A percentile compares a stretch with the other conserved stretches of the same genome.
These are phyloP conservation scores for Colinus virginianus DNA, from an alignment of 2,113 vertebrate genomes.

Conservation along the genomic window DNA sequence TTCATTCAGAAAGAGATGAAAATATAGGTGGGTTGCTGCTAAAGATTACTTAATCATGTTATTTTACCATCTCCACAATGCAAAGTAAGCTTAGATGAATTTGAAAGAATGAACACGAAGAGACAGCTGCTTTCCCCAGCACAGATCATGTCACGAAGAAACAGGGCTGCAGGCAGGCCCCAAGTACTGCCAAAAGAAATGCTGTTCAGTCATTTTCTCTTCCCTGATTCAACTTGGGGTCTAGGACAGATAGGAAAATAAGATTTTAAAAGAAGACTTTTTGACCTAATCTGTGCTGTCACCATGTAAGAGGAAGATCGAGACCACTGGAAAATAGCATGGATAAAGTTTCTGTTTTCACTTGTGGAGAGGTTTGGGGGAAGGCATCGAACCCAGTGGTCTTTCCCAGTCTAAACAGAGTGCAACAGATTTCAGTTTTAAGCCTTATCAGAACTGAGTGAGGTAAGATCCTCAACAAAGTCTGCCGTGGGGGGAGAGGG, in stretches of 20 bases:
- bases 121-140: not conserved
- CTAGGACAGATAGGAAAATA: not conserved
- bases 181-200: not conserved
- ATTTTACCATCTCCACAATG: not conserved
- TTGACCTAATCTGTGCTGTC: not conserved
- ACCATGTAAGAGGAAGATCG: not conserved
- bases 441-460: rapidly evolving
- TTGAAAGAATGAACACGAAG: not conserved
- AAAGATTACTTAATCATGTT: not conserved
- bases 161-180: not conserved
- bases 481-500: not conserved
- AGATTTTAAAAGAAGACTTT: not conserved
- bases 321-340: not conserved
- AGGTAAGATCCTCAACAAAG: rapidly evolving
- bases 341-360: not conserved
- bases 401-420: not conserved
- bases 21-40: not conserved
- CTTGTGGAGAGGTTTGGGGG: not conserved
- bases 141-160: not conserved
- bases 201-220: not conserved
- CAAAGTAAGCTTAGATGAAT: not conserved
- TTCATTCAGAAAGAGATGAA: not conserved
- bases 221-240: not conserved
- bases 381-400: not conserved
- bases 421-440: not conserved